Evolutionary conservation across 2,113 vertebrate genomes (phyloP).

Genomic region (Chrysochloris asiatica): DNA sequence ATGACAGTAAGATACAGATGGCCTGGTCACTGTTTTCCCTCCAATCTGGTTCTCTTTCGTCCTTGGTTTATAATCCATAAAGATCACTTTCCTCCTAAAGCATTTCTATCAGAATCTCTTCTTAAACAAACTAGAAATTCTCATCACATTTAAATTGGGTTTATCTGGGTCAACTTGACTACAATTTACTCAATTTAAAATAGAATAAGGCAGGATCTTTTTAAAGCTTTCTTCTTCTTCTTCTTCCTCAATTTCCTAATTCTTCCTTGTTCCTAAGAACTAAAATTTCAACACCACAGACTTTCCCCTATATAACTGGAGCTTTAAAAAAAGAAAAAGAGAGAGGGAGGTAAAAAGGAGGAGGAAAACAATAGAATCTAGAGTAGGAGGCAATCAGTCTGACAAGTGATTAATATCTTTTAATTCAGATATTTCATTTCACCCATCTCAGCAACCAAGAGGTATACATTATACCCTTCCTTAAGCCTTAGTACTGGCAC

Average conservation of each 20-base stretch:
- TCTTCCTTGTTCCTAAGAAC: conserved; percentile 50
- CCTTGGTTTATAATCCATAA: conserved; percentile 27
- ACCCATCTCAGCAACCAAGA: conserved; percentile 50
- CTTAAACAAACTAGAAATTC: background rate
- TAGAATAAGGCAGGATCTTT: background rate
- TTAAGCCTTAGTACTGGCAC: background rate
- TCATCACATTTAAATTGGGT: background rate
- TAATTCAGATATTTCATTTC: conserved; percentile 51
- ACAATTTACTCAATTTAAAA: conserved; percentile 14
- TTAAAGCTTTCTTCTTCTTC: background rate
- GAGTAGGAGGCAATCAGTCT: conserved; percentile 29
- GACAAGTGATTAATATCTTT: conserved; percentile 32
- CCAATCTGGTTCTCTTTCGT: conserved; percentile 33
- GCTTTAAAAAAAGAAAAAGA: background rate
- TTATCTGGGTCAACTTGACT: conserved; percentile 44
- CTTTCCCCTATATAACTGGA: conserved; percentile 7
- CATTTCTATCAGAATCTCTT: conserved; percentile 33
- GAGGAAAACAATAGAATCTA: background rate
- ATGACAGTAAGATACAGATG: background rate
- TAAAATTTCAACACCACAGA: conserved; percentile 48
- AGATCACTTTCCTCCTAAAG: conserved; percentile 10
- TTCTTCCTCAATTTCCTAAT: background rate
- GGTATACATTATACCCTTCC: background rate
- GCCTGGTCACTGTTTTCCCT: background rate
- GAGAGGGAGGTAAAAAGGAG: background rate